phyloP scores from a whole-genome alignment of 2,888 invertebrate genomes.

The Lissocephala sabroskyi region DNA sequence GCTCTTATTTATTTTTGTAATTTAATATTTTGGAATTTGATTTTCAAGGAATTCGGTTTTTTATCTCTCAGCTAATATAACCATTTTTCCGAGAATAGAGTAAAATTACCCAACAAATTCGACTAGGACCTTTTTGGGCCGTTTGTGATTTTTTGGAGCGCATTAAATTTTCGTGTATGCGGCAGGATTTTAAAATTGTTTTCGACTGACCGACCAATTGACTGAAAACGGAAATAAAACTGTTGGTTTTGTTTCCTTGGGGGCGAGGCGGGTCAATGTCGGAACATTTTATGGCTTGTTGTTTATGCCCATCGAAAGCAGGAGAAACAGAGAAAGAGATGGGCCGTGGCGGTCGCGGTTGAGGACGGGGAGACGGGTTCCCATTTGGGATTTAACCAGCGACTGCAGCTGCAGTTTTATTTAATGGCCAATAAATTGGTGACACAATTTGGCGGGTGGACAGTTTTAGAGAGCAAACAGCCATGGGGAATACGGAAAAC shows the following conservation, averaged over 20 bases:
- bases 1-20: too few species aligned
- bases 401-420: constrained; percentile 37
- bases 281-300: constrained; percentile 39
- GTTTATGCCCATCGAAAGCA: constrained; percentile 39
- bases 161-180: too few species aligned
- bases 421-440: constrained; percentile 42
- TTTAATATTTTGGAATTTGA: constrained; percentile 55
- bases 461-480: constrained; percentile 31
- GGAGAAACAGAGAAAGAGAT: too few species aligned
- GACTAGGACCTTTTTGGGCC: too few species aligned
- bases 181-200: not conserved
- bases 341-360: too few species aligned
- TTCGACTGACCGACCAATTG: constrained; percentile 39
- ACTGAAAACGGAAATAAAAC: constrained; percentile 25
- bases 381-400: too few species aligned
- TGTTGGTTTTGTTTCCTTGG: constrained; percentile 8
- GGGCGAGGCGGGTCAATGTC: constrained; percentile 8
- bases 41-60: constrained; percentile 27
- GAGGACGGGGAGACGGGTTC: too few species aligned
- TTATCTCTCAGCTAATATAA: not conserved
- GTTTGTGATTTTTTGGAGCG: too few species aligned
- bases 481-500: constrained; percentile 5
- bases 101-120: too few species aligned
- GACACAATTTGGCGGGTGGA: constrained; percentile 12
- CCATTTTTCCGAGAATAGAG: constrained; percentile 5